Evolutionary conservation across 2,888 invertebrate species (phyloP).

Genomic region (Mesodorylaimus sp.): DNA sequence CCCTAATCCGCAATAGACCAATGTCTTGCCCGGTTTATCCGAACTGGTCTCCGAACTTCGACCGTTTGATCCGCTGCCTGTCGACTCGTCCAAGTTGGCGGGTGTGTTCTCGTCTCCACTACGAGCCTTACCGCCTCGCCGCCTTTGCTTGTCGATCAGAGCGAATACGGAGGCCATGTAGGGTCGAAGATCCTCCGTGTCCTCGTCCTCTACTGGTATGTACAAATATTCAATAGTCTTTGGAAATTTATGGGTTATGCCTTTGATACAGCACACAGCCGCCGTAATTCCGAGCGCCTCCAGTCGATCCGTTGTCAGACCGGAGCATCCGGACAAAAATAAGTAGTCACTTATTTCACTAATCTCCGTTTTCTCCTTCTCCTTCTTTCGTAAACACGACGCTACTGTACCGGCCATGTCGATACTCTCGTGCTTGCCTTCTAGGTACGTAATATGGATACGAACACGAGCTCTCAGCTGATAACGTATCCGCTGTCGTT

Average conservation of each 20-base stretch:
- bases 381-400: not conserved
- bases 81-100: too few relatives aligned
- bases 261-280: conserved; percentile 9
- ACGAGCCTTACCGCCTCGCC: too few relatives aligned
- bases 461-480: too few relatives aligned
- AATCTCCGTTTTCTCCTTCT: conserved; percentile 1
- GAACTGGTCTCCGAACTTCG: too few relatives aligned
- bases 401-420: not conserved
- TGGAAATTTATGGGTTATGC: not conserved
- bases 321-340: conserved; percentile 1
- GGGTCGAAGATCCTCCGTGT: not conserved
- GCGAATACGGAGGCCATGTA: conserved; percentile 1
- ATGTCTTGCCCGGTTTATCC: conserved; percentile 17
- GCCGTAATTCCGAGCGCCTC: not conserved
- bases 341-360: conserved; percentile 4
- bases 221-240: not conserved
- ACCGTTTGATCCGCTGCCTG: too few relatives aligned
- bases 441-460: too few relatives aligned
- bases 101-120: too few relatives aligned
- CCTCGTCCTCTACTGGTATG: conserved; percentile 8
- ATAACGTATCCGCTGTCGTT: too few relatives aligned
- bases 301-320: not conserved
- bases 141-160: conserved; percentile 11
- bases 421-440: too few relatives aligned
- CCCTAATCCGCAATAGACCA: conserved; percentile 21